phyloP scores from a whole-genome alignment of 2,888 invertebrate species.

The Tenthredo mesomela region DNA sequence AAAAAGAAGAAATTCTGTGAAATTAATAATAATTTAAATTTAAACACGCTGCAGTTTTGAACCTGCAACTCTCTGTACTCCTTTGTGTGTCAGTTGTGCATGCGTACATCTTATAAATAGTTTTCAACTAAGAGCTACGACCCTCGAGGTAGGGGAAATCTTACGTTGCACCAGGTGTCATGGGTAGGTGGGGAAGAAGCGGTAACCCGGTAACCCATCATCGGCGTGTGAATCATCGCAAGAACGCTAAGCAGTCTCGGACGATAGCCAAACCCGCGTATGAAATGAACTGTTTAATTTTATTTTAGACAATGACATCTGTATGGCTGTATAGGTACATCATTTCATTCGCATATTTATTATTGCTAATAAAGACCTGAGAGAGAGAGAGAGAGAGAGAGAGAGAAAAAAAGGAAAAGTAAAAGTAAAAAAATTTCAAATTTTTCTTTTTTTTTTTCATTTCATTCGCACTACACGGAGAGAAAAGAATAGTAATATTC shows the following conservation, averaged over 20 bases:
- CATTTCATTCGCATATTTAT: no score
- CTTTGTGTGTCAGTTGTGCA: slow-evolving; percentile 38
- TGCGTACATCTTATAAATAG: slow-evolving; percentile 4
- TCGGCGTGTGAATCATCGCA: slow-evolving; percentile 35
- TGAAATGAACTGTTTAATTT: slow-evolving; percentile 2
- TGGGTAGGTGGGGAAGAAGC: slow-evolving; percentile 10
- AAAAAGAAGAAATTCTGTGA: not conserved
- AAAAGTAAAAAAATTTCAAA: no score
- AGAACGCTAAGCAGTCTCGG: slow-evolving; percentile 37
- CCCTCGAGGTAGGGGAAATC: slow-evolving; percentile 4
- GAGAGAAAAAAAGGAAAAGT: no score
- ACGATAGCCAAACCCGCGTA: not conserved
- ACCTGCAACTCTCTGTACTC: not conserved
- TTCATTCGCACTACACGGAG: no score
- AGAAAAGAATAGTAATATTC: no score
- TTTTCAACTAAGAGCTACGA: slow-evolving; percentile 13
- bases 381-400: no score
- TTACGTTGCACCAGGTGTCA: slow-evolving; percentile 18
- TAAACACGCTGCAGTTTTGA: not conserved
- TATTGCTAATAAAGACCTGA: no score
- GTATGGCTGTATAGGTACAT: no score
- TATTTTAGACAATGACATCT: not conserved
- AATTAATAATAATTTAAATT: no score
- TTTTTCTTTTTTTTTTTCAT: not conserved
- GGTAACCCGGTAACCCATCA: slow-evolving; percentile 46